These are phyloP conservation scores for Benthosema pterotum DNA, from an alignment of 2,797 vertebrate genomes.

Conservation along the genomic window DNA sequence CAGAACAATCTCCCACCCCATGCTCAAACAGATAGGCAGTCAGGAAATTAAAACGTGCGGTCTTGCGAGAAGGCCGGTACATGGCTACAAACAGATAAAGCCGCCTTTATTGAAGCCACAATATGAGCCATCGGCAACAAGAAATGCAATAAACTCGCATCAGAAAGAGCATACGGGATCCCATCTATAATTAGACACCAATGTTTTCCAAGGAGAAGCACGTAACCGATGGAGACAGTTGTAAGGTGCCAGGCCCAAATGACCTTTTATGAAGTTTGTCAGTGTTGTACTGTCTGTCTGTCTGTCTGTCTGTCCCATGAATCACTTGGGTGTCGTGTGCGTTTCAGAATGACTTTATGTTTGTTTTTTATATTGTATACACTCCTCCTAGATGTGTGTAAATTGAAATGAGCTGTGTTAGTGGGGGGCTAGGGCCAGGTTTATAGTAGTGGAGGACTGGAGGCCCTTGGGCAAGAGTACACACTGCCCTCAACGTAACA, in stretches of 20 bases:
- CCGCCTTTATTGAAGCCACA: slow-evolving; percentile 64
- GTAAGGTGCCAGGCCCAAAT: not conserved
- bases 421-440: too few relatives aligned
- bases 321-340: too few relatives aligned
- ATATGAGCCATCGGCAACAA: slow-evolving; percentile 46
- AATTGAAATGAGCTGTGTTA: too few relatives aligned
- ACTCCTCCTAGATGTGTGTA: too few relatives aligned
- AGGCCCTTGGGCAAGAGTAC: too few relatives aligned
- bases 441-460: too few relatives aligned
- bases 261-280: not conserved
- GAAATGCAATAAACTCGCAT: slow-evolving; percentile 65
- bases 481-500: too few relatives aligned
- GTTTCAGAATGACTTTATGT: too few relatives aligned
- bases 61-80: slow-evolving; percentile 37
- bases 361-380: too few relatives aligned
- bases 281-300: slow-evolving; percentile 15
- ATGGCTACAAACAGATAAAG: slow-evolving; percentile 71
- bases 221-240: not conserved
- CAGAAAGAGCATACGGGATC: slow-evolving; percentile 46
- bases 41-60: slow-evolving; percentile 82
- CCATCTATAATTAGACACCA: slow-evolving; percentile 55
- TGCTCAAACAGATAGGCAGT: slow-evolving; percentile 59
- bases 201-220: slow-evolving; percentile 39
- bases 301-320: not conserved
- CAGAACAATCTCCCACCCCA: not conserved